Evolutionary conservation across 2,797 vertebrate species (phyloP).

Genomic region (Coilia nasus): DNA sequence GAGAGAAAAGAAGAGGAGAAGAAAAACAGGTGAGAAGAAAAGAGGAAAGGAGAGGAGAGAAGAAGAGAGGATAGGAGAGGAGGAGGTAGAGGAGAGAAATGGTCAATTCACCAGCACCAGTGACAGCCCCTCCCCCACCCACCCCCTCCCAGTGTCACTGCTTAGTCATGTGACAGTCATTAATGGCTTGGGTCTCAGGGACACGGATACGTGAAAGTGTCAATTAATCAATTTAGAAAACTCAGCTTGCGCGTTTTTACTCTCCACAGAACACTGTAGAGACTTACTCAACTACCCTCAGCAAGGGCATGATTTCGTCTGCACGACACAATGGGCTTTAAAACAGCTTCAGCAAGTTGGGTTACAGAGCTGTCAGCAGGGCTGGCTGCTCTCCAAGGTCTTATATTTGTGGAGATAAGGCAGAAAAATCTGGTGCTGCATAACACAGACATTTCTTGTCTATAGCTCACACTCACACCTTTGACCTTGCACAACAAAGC

Average conservation of each 20-base stretch:
- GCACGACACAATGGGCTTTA: no score
- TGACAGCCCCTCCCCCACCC: no score
- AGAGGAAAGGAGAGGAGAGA: background rate
- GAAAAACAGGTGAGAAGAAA: background rate
- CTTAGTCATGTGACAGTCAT: background rate
- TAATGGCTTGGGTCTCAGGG: background rate
- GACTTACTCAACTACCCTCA: no score
- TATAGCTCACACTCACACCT: background rate
- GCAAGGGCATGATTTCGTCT: no score
- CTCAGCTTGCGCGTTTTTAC: background rate
- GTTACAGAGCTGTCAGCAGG: background rate
- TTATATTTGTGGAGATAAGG: background rate
- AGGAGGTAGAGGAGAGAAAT: background rate
- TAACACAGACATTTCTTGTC: background rate
- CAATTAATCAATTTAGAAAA: background rate
- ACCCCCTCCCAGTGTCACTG: background rate
- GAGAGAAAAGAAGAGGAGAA: background rate
- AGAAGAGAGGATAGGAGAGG: no score
- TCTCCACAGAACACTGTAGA: background rate
- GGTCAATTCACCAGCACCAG: background rate
- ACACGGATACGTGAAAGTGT: background rate
- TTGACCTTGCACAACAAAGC: background rate
- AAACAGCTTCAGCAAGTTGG: no score
- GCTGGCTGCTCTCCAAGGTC: background rate
- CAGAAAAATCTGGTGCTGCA: background rate